A percentile compares a stretch with the other conserved stretches of the same genome.
Conservation (phyloP, 1,140 invertebrate species). For the Cydia splendana region DNA sequence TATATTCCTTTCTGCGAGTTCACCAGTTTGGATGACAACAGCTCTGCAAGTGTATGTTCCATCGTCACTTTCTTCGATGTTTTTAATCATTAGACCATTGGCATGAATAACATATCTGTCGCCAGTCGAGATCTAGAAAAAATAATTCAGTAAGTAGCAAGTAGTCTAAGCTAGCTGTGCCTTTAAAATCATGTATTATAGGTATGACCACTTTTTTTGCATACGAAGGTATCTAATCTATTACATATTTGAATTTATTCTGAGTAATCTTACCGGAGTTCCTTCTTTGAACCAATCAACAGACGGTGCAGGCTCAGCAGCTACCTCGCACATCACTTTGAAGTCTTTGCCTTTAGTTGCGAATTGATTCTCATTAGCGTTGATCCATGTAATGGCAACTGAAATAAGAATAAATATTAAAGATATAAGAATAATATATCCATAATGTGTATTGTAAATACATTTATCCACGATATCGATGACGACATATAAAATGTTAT, state of each 20-base stretch:
- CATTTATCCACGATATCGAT: no score
- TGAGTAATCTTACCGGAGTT: constrained; percentile 75
- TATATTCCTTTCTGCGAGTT: constrained; percentile 87
- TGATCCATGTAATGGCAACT: constrained; percentile 92
- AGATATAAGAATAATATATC: no score
- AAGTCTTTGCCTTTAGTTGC: constrained; percentile 88
- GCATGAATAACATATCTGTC: constrained; percentile 87
- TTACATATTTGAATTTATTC: constrained; percentile 2
- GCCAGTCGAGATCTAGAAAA: constrained; percentile 80
- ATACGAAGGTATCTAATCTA: constrained; percentile 6
- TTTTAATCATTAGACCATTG: constrained; percentile 88
- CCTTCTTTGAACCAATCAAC: constrained; percentile 92
- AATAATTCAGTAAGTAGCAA: background rate
- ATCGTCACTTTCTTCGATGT: constrained; percentile 90
- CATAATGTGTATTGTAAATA: no score
- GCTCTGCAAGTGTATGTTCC: constrained; percentile 92
- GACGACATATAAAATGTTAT: no score
- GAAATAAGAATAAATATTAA: constrained; percentile 50
- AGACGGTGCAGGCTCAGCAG: constrained; percentile 89
- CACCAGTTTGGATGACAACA: constrained; percentile 88
- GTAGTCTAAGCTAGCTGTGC: background rate
- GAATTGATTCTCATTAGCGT: constrained; percentile 91
- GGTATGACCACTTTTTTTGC: background rate
- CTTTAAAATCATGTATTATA: background rate
- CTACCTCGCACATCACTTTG: constrained; percentile 90